Percentiles rank a stretch among this genome's conserved stretches.
These are phyloP conservation scores for Liparis tanakae DNA, from an alignment of 2,797 vertebrate genomes.

Conservation along the genomic window DNA sequence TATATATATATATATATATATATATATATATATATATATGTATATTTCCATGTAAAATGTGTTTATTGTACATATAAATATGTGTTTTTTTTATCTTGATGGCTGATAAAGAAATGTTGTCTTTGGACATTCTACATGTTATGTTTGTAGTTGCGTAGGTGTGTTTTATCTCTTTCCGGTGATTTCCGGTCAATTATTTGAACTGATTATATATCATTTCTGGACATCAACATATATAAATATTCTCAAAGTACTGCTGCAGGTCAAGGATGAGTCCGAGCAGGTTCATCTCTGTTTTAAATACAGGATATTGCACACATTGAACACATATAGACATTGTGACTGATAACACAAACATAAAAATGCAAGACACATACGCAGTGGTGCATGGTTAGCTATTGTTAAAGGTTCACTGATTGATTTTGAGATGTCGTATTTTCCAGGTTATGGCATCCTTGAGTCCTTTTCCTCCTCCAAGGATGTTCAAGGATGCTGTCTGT, in stretches of 20 bases:
- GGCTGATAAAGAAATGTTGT: not conserved
- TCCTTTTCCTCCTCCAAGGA: slow-evolving; percentile 1
- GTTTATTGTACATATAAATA: not conserved
- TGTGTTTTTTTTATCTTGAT: slow-evolving; percentile 6
- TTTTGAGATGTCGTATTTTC: slow-evolving; percentile 16
- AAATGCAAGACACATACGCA: slow-evolving; percentile 79
- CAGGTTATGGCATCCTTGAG: slow-evolving; percentile 1
- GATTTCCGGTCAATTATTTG: not conserved
- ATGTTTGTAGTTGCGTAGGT: not conserved
- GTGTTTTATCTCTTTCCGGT: not conserved
- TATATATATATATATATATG: not conserved
- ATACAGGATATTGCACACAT: slow-evolving; percentile 70
- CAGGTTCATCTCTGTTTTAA: slow-evolving; percentile 85
- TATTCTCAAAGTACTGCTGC: slow-evolving; percentile 43
- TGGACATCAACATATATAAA: slow-evolving; percentile 5
- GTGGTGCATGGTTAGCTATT: slow-evolving; percentile 79
- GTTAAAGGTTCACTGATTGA: slow-evolving; percentile 22
- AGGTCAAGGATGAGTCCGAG: slow-evolving; percentile 73
- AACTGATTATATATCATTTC: not conserved
- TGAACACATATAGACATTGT: slow-evolving; percentile 71
- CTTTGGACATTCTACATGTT: not conserved
- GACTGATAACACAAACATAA: slow-evolving; percentile 69
- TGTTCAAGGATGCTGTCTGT: slow-evolving; percentile 11
- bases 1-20: not conserved
- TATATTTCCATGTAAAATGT: not conserved